These are phyloP conservation scores for Philereme vetulata DNA, from an alignment of 2,888 invertebrate genomes.

Conservation along the genomic window DNA sequence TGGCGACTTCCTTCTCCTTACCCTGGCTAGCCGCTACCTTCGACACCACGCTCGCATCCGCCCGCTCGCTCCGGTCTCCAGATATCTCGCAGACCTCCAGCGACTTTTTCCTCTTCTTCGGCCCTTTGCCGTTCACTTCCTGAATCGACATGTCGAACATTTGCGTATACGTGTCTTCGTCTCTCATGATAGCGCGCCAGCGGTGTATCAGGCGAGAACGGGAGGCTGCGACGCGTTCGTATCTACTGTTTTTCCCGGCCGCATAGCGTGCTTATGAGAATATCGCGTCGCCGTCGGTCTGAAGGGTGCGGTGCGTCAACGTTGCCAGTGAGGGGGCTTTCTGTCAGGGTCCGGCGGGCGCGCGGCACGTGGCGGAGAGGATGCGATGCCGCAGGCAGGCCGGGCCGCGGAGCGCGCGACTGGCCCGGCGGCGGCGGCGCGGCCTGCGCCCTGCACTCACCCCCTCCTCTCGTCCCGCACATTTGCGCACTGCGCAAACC, in stretches of 20 bases:
- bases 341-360: slow-evolving; percentile 26
- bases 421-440: slow-evolving; percentile 60
- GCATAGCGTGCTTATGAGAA: slow-evolving; percentile 53
- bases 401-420: slow-evolving; percentile 62
- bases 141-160: slow-evolving; percentile 81
- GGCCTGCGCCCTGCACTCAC: slow-evolving; percentile 43
- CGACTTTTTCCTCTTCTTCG: slow-evolving; percentile 80
- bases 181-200: slow-evolving; percentile 65
- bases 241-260: slow-evolving; percentile 46
- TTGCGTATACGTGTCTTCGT: slow-evolving; percentile 65
- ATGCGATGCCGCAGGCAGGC: slow-evolving; percentile 58
- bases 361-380: slow-evolving; percentile 32
- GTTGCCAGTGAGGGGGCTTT: slow-evolving; percentile 28
- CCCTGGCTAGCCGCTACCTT: slow-evolving; percentile 30
- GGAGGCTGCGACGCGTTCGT: slow-evolving; percentile 54
- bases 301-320: slow-evolving; percentile 36
- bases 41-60: slow-evolving; percentile 38
- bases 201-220: slow-evolving; percentile 47
- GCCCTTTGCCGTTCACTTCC: slow-evolving; percentile 79
- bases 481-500: slow-evolving; percentile 83
- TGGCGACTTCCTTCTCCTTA: slow-evolving; percentile 23
- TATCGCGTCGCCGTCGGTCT: slow-evolving; percentile 33
- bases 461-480: slow-evolving; percentile 58
- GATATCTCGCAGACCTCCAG: slow-evolving; percentile 68
- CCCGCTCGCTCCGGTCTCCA: slow-evolving; percentile 57